Conservation (phyloP, 1,140 invertebrate genomes). For the Drosophila sp. region DNA sequence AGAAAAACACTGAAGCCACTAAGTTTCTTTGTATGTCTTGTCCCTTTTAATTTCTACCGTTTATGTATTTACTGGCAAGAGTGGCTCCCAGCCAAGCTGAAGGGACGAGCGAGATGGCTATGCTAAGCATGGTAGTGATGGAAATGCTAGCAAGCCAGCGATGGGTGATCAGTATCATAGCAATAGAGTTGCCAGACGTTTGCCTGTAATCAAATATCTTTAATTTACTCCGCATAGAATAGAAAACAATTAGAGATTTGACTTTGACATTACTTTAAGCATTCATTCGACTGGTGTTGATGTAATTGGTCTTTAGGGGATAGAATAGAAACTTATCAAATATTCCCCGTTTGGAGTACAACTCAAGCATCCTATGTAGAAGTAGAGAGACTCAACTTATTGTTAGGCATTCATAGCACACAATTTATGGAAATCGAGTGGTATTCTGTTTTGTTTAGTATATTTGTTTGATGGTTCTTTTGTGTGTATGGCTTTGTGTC, state of each 20-base stretch:
- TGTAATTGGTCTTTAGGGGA: too few species aligned
- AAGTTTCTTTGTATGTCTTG: too few species aligned
- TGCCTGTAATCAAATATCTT: too few species aligned
- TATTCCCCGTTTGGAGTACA: too few species aligned
- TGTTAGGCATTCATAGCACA: slow-evolving; percentile 17
- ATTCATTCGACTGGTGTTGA: too few species aligned
- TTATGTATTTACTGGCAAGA: too few species aligned
- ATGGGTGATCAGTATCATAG: neutral
- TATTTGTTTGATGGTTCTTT: slow-evolving; percentile 1
- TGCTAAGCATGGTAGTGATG: neutral
- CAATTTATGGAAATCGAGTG: neutral
- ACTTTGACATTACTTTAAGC: too few species aligned
- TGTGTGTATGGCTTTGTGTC: slow-evolving; percentile 20
- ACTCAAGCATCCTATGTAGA: neutral
- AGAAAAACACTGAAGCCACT: too few species aligned
- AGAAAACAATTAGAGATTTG: too few species aligned
- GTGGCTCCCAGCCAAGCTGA: neutral
- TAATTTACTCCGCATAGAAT: too few species aligned
- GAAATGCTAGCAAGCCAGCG: too few species aligned
- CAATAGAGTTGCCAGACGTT: neutral
- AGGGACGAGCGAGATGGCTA: neutral
- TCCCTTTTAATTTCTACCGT: too few species aligned
- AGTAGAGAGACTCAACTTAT: slow-evolving; percentile 10
- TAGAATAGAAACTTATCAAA: neutral
- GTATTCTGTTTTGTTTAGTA: slow-evolving; percentile 5